Conservation (phyloP, 2,113 vertebrate species). For the Nibea albiflora region DNA sequence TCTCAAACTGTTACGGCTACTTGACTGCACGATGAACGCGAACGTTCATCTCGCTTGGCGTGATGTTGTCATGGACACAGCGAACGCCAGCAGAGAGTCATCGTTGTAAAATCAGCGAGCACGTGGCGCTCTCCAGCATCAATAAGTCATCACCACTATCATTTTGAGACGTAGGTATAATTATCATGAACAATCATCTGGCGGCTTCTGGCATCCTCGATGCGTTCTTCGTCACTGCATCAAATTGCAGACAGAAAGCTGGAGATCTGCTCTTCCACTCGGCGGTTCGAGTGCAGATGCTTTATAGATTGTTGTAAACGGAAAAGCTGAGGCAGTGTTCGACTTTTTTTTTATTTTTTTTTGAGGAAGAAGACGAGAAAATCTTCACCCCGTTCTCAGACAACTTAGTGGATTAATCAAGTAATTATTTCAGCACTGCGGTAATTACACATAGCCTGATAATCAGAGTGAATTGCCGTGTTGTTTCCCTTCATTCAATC, state of each 20-base stretch:
- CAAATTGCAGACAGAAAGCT: neutral
- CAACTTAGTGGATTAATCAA: neutral
- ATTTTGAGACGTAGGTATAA: neutral
- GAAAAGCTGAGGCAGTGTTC: neutral
- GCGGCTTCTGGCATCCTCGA: neutral
- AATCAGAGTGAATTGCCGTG: neutral
- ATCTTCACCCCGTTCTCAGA: neutral
- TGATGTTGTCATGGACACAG: slow-evolving; percentile 60
- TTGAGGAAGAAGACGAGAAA: neutral
- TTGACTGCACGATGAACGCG: slow-evolving; percentile 8
- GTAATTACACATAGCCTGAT: neutral
- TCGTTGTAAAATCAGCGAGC: neutral
- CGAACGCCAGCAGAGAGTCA: neutral
- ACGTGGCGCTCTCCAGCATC: neutral
- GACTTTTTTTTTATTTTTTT: too few species aligned
- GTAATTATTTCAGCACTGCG: neutral
- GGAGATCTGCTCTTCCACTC: neutral
- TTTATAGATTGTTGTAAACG: neutral
- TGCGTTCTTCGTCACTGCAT: neutral
- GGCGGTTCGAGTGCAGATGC: neutral
- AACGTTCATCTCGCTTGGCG: slow-evolving; percentile 1
- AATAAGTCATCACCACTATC: neutral
- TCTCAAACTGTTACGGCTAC: slow-evolving; percentile 30
- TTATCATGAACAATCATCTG: neutral
- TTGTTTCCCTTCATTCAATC: neutral